Conservation (phyloP, 1,140 invertebrate genomes). For the Portunus trituberculatus region DNA sequence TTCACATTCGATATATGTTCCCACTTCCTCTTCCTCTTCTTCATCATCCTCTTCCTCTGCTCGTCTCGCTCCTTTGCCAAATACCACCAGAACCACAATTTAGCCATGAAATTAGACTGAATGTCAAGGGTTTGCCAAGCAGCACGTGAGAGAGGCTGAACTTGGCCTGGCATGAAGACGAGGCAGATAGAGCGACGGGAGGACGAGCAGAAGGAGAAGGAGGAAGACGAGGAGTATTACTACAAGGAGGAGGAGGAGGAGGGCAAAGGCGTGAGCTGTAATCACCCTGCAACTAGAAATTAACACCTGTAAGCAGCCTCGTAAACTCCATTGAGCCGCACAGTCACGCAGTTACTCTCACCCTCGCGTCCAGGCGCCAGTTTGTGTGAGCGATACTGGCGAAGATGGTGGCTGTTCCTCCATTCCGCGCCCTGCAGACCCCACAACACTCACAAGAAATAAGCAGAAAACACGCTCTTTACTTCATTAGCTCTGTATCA, state of each 20-base stretch:
- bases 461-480: background rate
- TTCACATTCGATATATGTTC: background rate
- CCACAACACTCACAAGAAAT: background rate
- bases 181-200: background rate
- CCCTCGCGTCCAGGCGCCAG: background rate
- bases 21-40: background rate
- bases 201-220: background rate
- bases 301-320: conserved; percentile 17
- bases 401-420: background rate
- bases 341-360: background rate
- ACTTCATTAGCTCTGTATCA: background rate
- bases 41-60: background rate
- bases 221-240: background rate
- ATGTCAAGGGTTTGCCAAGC: background rate
- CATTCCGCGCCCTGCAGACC: no score
- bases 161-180: background rate
- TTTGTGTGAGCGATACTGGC: background rate
- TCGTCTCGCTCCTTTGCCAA: background rate
- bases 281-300: conserved; percentile 12
- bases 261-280: background rate
- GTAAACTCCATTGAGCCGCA: background rate
- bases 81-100: background rate
- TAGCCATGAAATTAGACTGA: conserved; percentile 7
- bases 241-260: background rate
- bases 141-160: background rate